phyloP scores from a whole-genome alignment of 2,888 invertebrate genomes.

The Pyrgus malvae region DNA sequence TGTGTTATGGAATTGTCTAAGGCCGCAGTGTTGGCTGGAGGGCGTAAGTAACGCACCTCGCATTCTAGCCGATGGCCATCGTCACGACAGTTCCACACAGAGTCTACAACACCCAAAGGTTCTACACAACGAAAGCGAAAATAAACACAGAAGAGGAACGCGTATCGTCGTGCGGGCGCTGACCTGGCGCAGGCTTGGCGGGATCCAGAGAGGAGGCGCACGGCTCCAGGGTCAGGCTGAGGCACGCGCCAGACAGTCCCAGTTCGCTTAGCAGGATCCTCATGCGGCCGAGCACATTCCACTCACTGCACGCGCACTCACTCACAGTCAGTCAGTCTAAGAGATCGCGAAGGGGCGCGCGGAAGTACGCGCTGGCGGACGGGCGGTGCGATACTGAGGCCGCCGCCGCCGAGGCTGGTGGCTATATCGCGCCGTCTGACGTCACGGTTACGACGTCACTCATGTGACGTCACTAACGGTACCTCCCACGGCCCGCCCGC shows the following conservation, averaged over 20 bases:
- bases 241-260: constrained; percentile 80
- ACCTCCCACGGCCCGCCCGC: constrained; percentile 80
- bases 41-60: constrained; percentile 81
- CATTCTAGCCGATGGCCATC: constrained; percentile 81
- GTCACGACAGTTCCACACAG: constrained; percentile 78
- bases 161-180: constrained; percentile 74
- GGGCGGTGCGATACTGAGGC: constrained; percentile 82
- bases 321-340: constrained; percentile 62
- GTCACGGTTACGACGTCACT: constrained; percentile 75
- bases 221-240: constrained; percentile 80
- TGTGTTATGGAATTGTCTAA: constrained; percentile 74
- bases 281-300: constrained; percentile 80
- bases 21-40: constrained; percentile 75
- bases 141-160: constrained; percentile 77
- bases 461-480: constrained; percentile 78
- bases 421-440: constrained; percentile 80
- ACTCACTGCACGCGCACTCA: constrained; percentile 80
- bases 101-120: constrained; percentile 74
- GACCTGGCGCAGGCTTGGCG: constrained; percentile 79
- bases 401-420: constrained; percentile 78
- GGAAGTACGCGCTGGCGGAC: constrained; percentile 70
- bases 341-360: constrained; percentile 63
- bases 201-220: constrained; percentile 74
- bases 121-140: constrained; percentile 82
- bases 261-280: constrained; percentile 82